A percentile compares a stretch with the other conserved stretches of the same genome.
Conservation (phyloP, 2,888 invertebrate genomes). For the Choreutis nemorana region DNA sequence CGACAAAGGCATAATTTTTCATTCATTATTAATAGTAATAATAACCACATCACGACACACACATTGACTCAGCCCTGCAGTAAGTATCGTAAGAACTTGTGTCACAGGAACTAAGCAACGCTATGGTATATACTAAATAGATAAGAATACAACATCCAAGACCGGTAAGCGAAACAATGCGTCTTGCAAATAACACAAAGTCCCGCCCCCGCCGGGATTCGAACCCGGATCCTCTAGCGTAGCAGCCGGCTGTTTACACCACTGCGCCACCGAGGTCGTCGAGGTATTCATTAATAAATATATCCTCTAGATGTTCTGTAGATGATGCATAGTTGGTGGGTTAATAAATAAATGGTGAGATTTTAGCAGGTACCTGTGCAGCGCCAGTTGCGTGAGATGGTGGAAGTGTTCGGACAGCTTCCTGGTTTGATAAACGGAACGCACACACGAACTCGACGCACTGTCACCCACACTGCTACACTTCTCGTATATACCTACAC, state of each 20-base stretch:
- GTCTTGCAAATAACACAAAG: neutral
- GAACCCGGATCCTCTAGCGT: neutral
- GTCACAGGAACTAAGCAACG: too few relatives aligned
- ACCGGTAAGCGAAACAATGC: too few relatives aligned
- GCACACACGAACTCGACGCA: conserved; percentile 34
- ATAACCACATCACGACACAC: too few relatives aligned
- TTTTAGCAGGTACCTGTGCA: conserved; percentile 54
- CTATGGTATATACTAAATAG: too few relatives aligned
- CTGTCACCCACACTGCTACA: conserved; percentile 61
- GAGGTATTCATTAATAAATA: too few relatives aligned
- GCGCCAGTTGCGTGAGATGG: conserved; percentile 75
- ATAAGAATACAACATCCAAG: too few relatives aligned
- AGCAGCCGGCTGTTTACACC: neutral
- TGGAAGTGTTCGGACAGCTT: conserved; percentile 81
- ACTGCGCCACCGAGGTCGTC: neutral
- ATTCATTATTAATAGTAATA: too few relatives aligned
- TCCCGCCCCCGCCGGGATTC: neutral
- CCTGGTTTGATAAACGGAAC: conserved; percentile 63
- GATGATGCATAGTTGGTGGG: neutral
- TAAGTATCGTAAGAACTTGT: too few relatives aligned
- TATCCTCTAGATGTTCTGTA: neutral
- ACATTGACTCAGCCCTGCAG: too few relatives aligned
- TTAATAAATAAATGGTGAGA: neutral
- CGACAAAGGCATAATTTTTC: too few relatives aligned
- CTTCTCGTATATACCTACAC: conserved; percentile 40